Evolutionary conservation across 2,888 invertebrate species (phyloP), one percentile per base, ranked within the genome.

Genomic region (Gnatocerus cornutus): DNA sequence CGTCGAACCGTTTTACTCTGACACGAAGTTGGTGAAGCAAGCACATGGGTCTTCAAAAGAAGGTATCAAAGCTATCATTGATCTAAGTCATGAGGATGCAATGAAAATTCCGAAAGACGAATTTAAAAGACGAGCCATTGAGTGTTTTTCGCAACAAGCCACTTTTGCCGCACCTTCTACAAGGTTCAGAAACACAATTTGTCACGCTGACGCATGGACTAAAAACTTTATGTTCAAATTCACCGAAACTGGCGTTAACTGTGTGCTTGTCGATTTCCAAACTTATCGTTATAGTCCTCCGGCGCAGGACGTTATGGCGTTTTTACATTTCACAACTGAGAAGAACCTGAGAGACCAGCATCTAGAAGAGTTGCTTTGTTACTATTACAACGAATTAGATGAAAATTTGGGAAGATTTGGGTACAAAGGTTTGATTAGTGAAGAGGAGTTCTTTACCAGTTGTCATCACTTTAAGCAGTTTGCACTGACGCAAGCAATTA

Each of bases 201-300:
- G 78, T 8, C 87, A 87, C 69, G 86, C 84, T 3, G 87, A 87
- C 76, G 75, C 86, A 13, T 87, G 87, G 87, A 80, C 84, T 0
- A 86, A 86, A 61, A 87, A 87, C 71, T 67, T 86, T 0, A 80
- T 87, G 80, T 85, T 86, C 21, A 78, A 79, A 64, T 71, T 41
- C 10, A 71, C 71, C 62, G 68, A 80, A 33, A 41, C 62, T 41
- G 62, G 73, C 4, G 37, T 62, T 3, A 67, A 75, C 59, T 83
- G 82, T 8, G 77, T 73, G 59, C 68, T 79, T 30, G 71, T 80
- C 3, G 80, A 80, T 71, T 80, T 78, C 55, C 80, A 81, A 73
- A 72, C 71, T 10, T 77, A 75, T 52, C 72, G 79, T 3, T 79
- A 78, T 55, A 68, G 74, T 56, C 80, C 80, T 6, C 79, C 80